Evolutionary conservation across 2,888 invertebrate species (phyloP).

Genomic region (Caenorhabditis sulstoni): DNA sequence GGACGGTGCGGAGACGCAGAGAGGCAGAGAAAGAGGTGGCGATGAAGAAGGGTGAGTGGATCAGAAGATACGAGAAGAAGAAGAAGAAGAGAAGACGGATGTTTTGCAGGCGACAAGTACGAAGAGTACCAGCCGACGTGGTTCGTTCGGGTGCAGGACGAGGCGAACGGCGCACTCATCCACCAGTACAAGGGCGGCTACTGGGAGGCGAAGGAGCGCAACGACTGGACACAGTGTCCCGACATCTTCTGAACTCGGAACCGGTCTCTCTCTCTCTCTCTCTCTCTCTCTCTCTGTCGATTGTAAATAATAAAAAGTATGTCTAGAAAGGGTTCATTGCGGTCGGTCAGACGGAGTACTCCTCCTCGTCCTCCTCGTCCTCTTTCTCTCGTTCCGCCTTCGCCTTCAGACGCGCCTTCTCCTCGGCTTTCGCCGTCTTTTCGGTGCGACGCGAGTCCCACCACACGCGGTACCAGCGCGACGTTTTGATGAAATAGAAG

Average conservation of each 20-base stretch:
- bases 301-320: slow-evolving; percentile 1
- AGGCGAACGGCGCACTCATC: slow-evolving; percentile 66
- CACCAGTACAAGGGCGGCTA: slow-evolving; percentile 88
- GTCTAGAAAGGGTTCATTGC: neutral
- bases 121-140: slow-evolving; percentile 89
- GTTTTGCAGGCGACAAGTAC: slow-evolving; percentile 83
- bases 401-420: slow-evolving; percentile 46
- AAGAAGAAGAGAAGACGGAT: neutral
- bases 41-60: slow-evolving; percentile 81
- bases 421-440: slow-evolving; percentile 33
- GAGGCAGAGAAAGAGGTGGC: slow-evolving; percentile 88
- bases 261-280: neutral
- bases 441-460: slow-evolving; percentile 26
- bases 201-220: slow-evolving; percentile 92
- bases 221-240: slow-evolving; percentile 93
- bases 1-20: slow-evolving; percentile 87
- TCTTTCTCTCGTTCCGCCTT: slow-evolving; percentile 45
- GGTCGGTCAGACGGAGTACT: slow-evolving; percentile 35
- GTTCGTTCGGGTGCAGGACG: slow-evolving; percentile 87
- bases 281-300: slow-evolving; percentile 1
- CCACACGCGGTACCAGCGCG: slow-evolving; percentile 46
- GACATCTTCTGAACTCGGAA: slow-evolving; percentile 86
- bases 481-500: slow-evolving; percentile 44
- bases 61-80: too few relatives aligned
- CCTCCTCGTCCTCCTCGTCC: slow-evolving; percentile 47